These are phyloP conservation scores for Ennomos erosarius DNA, from an alignment of 2,888 invertebrate species.

Conservation along the genomic window DNA sequence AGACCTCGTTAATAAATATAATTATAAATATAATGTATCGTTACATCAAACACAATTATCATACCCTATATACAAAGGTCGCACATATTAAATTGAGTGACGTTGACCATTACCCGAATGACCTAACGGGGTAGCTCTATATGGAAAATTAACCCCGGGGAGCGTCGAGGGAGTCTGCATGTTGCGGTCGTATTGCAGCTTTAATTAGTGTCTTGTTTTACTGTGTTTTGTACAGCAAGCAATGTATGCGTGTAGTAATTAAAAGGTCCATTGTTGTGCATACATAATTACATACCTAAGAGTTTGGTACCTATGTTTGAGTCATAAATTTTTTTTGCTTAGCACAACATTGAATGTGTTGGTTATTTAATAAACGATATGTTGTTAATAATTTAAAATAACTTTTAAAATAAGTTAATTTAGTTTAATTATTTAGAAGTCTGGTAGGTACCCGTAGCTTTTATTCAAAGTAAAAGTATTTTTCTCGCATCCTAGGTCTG, in stretches of 20 bases:
- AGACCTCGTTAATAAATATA: no score
- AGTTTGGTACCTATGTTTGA: no score
- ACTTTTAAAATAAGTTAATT: no score
- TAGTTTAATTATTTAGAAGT: no score
- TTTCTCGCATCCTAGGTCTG: neutral
- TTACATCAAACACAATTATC: no score
- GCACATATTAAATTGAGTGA: constrained; percentile 26
- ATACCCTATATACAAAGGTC: constrained; percentile 5
- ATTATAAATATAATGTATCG: no score
- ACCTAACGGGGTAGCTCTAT: constrained; percentile 41
- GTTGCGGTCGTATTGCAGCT: constrained; percentile 55
- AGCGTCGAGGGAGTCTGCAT: constrained; percentile 45
- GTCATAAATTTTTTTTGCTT: no score
- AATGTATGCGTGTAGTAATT: constrained; percentile 19
- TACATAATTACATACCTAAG: neutral
- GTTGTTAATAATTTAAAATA: no score
- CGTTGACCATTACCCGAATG: constrained; percentile 45
- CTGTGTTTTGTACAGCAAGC: constrained; percentile 21
- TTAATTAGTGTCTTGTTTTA: constrained; percentile 55
- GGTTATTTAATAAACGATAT: no score
- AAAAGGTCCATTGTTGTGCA: no score
- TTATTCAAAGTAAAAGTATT: neutral
- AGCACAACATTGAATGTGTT: no score
- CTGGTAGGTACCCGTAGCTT: no score
- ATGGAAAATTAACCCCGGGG: constrained; percentile 50